A percentile compares a stretch with the other conserved stretches of the same genome.
Evolutionary conservation across 1,140 invertebrate genomes (phyloP).

Genomic region (Dendroctonus ponderosae): DNA sequence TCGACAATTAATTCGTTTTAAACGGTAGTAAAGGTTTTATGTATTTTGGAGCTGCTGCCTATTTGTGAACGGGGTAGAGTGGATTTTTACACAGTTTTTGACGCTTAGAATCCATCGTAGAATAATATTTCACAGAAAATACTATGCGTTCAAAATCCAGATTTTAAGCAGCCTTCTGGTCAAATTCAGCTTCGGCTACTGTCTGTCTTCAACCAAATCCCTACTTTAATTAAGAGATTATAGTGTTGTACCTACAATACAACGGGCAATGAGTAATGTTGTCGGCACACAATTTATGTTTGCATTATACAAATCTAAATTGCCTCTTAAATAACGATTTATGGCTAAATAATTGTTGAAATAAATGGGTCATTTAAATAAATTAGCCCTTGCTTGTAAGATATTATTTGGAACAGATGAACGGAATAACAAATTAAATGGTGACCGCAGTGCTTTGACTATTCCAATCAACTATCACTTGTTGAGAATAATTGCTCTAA

Average conservation of each 20-base stretch:
- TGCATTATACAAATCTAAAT: conserved; percentile 16
- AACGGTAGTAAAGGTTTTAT: conserved; percentile 24
- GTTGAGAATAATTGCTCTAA: too few species aligned
- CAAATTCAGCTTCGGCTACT: too few species aligned
- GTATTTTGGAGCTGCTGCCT: conserved; percentile 10
- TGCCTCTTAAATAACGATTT: conserved; percentile 15
- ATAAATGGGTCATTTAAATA: conserved; percentile 13
- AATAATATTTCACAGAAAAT: neutral
- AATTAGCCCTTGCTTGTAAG: neutral
- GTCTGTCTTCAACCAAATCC: too few species aligned
- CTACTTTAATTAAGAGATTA: too few species aligned
- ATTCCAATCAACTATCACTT: too few species aligned
- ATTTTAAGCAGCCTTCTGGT: too few species aligned
- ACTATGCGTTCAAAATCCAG: neutral
- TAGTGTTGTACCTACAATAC: too few species aligned
- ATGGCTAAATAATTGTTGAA: conserved; percentile 18
- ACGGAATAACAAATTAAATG: neutral
- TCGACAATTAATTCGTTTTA: conserved; percentile 25
- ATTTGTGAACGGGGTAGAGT: conserved; percentile 2
- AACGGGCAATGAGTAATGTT: too few species aligned
- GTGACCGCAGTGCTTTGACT: too few species aligned
- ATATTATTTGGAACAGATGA: conserved; percentile 2
- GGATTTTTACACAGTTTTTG: neutral
- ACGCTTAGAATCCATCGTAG: neutral
- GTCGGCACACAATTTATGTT: conserved; percentile 6